Base-by-base conservation (phyloP, 2,797 vertebrate species). In the Graptemys geographica region DNA sequence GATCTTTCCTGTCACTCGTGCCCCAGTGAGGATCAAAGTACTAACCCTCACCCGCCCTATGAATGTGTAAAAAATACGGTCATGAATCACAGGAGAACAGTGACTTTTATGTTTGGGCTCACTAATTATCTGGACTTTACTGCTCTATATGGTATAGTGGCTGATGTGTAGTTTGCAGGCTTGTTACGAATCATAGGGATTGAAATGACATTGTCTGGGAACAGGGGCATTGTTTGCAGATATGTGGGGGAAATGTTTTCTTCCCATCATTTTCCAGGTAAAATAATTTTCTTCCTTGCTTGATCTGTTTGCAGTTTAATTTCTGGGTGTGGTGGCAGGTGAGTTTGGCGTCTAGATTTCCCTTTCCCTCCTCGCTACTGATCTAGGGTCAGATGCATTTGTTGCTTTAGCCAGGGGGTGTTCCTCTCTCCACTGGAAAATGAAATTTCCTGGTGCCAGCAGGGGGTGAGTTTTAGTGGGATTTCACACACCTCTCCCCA, bases 311-410 rank as follows among this genome's bases (percentile, higher is more conserved):
- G 37, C 1, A 0, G 25, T 37, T 27, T n/a, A 31, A 4, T 6
- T 18, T 6, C 76, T 31, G 80, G 44, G 23, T 6, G 2, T 79
- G 59, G 21, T 10, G 6, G 47, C 31, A 31, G 13, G 47, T 0
- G 0, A 2, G 3, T 37, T 37, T 28, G 2, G 0, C 4, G 23
- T 4, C 3, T 21, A 49, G 31, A 11, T 31, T 0, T 16, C 31
- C 69, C 47, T 62, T 59, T 33, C 37, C 25, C 31, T 78, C 23
- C 62, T 25, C n/a, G 44, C 28, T 31, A 62, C 6, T 62, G 28
- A 62, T 31, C 6, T 62, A 28, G 28, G 27, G 57, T 62, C 57
- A 62, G 57, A 62, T 4, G 6, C 57, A 62, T 62, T 13, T 31
- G 12, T 62, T 62, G 13, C 57, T 8, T 53, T 53, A 21, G 19